Conservation (phyloP, 2,888 invertebrate genomes). For the Brenthis ino region DNA sequence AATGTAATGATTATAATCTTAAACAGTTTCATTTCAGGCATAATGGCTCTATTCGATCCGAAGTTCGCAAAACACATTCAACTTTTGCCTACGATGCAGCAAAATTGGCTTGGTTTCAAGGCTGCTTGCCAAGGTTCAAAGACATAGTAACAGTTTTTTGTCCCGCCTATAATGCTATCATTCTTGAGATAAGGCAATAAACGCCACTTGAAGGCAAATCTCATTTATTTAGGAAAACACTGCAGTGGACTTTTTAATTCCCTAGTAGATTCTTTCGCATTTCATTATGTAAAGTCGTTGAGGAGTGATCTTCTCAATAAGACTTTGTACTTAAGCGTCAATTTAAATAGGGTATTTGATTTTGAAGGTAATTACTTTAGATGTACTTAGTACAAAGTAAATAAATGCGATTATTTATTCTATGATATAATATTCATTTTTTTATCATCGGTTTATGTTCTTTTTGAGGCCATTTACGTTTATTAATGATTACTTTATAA, state of each 20-base stretch:
- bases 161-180: constrained; percentile 68
- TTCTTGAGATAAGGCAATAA: constrained; percentile 76
- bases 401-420: not conserved
- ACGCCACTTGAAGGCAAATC: constrained; percentile 71
- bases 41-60: constrained; percentile 40
- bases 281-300: constrained; percentile 59
- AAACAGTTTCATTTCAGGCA: constrained; percentile 34
- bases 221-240: constrained; percentile 69
- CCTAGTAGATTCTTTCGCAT: constrained; percentile 51
- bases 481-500: too few species aligned
- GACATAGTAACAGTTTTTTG: constrained; percentile 71
- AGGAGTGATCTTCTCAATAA: constrained; percentile 41
- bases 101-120: constrained; percentile 72
- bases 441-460: too few species aligned
- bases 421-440: not conserved
- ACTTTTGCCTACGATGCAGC: constrained; percentile 61
- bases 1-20: constrained; percentile 29
- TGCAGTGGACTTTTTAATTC: constrained; percentile 68
- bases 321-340: constrained; percentile 37
- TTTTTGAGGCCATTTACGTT: too few species aligned
- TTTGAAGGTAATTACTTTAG: not conserved
- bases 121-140: constrained; percentile 78
- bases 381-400: too few species aligned
- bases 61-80: constrained; percentile 46
- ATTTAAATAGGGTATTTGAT: constrained; percentile 26